These are phyloP conservation scores for Mungos mungo DNA, from an alignment of 2,113 vertebrate species.

Conservation along the genomic window DNA sequence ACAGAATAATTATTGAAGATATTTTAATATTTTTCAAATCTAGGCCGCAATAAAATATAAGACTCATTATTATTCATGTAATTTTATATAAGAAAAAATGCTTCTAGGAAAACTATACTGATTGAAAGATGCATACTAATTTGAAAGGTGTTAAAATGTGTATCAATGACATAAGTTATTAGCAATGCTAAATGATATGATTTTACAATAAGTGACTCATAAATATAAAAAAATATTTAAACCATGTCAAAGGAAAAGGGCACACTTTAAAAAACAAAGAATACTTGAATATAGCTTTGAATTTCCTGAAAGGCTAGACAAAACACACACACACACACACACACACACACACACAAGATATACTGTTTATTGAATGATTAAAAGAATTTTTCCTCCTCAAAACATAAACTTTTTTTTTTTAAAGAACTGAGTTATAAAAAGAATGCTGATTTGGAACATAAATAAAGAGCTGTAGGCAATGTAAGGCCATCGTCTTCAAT, in stretches of 20 bases:
- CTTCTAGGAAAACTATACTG: not conserved
- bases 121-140: not conserved
- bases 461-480: not conserved
- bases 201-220: constrained; percentile 10
- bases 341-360: not conserved
- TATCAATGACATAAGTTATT: not conserved
- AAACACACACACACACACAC: not conserved
- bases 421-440: constrained; percentile 5
- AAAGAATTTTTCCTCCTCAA: not conserved
- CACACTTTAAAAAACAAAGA: not conserved
- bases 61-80: not conserved
- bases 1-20: constrained; percentile 18
- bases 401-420: not conserved
- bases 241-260: not conserved
- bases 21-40: constrained; percentile 40
- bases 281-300: constrained; percentile 43
- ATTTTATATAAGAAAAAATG: constrained; percentile 17
- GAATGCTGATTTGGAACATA: not conserved
- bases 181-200: constrained; percentile 6
- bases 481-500: not conserved
- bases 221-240: not conserved
- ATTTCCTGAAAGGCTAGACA: constrained; percentile 4
- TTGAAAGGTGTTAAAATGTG: constrained; percentile 29
- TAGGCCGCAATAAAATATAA: not conserved
- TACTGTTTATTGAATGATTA: constrained; percentile 12